Conservation (phyloP, 2,888 invertebrate species). For the Amphipoea lucens region DNA sequence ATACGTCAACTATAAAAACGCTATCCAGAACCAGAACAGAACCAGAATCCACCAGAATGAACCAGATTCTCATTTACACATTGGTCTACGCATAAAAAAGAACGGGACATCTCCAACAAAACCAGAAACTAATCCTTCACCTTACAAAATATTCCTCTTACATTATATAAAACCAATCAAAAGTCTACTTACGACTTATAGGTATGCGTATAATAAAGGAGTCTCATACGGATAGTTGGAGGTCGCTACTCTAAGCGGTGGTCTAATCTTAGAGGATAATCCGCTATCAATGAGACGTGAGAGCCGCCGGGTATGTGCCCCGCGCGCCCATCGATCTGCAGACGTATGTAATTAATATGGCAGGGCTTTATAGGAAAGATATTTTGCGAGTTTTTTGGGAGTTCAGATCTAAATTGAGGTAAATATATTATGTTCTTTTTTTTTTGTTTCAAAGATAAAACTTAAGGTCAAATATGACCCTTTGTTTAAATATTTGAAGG, state of each 20-base stretch:
- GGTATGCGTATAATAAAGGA: constrained; percentile 72
- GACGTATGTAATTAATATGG: constrained; percentile 66
- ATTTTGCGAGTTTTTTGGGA: neutral
- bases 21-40: no score
- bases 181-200: constrained; percentile 47
- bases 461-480: neutral
- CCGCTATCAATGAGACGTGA: constrained; percentile 82
- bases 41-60: no score
- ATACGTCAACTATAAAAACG: neutral
- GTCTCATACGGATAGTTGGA: constrained; percentile 76
- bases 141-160: constrained; percentile 40
- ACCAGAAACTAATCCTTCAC: constrained; percentile 27
- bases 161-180: constrained; percentile 61
- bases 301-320: constrained; percentile 54
- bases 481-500: neutral
- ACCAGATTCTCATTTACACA: neutral
- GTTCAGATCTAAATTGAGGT: neutral
- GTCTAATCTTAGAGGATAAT: constrained; percentile 83
- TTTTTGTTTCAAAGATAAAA: neutral
- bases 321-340: constrained; percentile 48
- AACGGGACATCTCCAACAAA: neutral
- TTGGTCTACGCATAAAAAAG: neutral
- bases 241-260: constrained; percentile 70
- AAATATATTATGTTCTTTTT: neutral
- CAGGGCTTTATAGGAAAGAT: constrained; percentile 24